Percentiles rank a stretch among this genome's conserved stretches.
Evolutionary conservation across 2,888 invertebrate genomes (phyloP).

Genomic region (Meta bourneti): DNA sequence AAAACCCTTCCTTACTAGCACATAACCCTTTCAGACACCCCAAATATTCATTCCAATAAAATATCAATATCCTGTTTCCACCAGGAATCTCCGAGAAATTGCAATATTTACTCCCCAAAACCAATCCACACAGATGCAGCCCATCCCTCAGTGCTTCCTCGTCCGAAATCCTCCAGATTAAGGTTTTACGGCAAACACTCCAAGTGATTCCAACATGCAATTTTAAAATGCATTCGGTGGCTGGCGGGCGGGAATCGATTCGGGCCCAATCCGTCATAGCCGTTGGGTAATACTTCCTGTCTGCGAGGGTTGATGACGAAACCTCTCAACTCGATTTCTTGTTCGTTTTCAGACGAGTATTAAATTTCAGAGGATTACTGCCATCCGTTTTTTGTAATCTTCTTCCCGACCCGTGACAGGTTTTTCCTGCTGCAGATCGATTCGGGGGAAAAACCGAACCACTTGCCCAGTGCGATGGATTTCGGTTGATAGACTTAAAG

Average conservation of each 20-base stretch:
- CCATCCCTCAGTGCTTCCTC: neutral
- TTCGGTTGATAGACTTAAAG: neutral
- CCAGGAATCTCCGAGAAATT: neutral
- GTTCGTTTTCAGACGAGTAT: conserved; percentile 38
- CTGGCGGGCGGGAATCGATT: conserved; percentile 23
- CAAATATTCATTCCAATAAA: neutral
- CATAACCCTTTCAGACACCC: too few species aligned
- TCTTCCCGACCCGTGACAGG: conserved; percentile 9
- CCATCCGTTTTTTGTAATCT: conserved; percentile 28
- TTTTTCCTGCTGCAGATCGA: neutral
- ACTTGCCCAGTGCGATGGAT: neutral
- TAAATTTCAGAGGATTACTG: conserved; percentile 51
- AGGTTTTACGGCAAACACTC: conserved; percentile 13
- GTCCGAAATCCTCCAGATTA: neutral
- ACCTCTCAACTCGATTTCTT: conserved; percentile 33
- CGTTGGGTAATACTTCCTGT: conserved; percentile 21
- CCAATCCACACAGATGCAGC: neutral
- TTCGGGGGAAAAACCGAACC: neutral
- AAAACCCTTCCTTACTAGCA: too few species aligned
- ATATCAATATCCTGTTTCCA: neutral
- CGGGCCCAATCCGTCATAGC: conserved; percentile 21
- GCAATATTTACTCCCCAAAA: neutral
- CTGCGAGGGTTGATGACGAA: neutral
- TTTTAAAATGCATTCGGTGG: neutral
- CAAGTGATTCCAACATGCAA: conserved; percentile 7